Conservation (phyloP, 2,113 vertebrate genomes). For the Megaceryle maxima region DNA sequence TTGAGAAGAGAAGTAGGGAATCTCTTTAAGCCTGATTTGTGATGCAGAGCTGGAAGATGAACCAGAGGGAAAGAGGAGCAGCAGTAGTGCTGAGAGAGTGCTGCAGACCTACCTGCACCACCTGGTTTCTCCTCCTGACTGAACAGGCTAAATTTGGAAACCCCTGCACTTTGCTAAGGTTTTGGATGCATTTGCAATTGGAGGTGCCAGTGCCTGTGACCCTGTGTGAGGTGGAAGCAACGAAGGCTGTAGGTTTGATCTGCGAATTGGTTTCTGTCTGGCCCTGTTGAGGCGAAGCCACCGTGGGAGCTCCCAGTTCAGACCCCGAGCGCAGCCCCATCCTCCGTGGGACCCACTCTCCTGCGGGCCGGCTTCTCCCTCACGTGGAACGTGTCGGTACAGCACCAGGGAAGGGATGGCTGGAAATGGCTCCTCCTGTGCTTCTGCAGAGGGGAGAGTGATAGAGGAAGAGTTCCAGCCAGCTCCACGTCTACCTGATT, state of each 20-base stretch:
- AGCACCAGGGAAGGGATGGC: not conserved
- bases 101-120: not conserved
- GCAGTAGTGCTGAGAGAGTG: not conserved
- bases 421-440: not conserved
- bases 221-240: not conserved
- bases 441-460: not conserved
- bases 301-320: not conserved
- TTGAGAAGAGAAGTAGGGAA: not conserved
- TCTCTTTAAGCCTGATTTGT: not conserved
- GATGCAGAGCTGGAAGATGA: not conserved
- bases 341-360: accelerated
- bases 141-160: not conserved
- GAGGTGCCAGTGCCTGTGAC: not conserved
- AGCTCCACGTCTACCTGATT: not conserved
- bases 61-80: not conserved
- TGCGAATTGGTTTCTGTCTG: not conserved
- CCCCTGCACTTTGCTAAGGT: not conserved
- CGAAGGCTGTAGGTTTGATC: not conserved
- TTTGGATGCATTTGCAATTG: accelerated
- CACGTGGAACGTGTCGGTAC: not conserved
- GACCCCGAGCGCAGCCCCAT: not conserved
- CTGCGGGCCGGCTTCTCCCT: not conserved
- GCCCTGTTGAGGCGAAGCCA: accelerated
- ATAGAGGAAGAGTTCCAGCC: not conserved
- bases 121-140: not conserved